Conservation (phyloP, 2,888 invertebrate species). For the Patella pellucida region DNA sequence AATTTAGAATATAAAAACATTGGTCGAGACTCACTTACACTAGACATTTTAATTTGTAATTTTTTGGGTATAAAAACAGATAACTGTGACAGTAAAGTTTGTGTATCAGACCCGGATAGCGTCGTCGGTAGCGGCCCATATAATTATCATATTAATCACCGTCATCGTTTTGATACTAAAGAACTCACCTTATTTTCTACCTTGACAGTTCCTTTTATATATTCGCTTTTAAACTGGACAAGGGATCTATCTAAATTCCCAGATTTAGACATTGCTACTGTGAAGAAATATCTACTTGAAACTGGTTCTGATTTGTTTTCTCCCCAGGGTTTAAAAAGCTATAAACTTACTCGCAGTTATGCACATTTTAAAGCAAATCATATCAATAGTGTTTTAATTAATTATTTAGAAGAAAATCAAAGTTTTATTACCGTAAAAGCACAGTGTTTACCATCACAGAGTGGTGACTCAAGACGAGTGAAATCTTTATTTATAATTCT, state of each 20-base stretch:
- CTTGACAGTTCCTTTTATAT: too few relatives aligned
- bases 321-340: conserved; percentile 3
- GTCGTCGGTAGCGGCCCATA: too few relatives aligned
- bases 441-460: conserved; percentile 22
- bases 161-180: too few relatives aligned
- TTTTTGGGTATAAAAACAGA: too few relatives aligned
- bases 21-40: too few relatives aligned
- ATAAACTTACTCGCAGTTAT: conserved; percentile 22
- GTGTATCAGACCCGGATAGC: too few relatives aligned
- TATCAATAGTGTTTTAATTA: conserved; percentile 15
- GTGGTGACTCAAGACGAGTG: conserved; percentile 9
- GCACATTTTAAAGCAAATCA: conserved; percentile 23
- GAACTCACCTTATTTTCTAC: too few relatives aligned
- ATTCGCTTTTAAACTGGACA: conserved; percentile 1
- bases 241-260: conserved; percentile 3
- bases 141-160: too few relatives aligned
- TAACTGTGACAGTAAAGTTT: too few relatives aligned
- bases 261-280: conserved; percentile 15
- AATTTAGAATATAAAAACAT: too few relatives aligned
- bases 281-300: conserved; percentile 20
- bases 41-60: too few relatives aligned
- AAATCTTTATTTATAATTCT: conserved; percentile 21
- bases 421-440: conserved; percentile 23
- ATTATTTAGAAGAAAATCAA: background rate
- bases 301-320: background rate